Conservation (phyloP, 1,140 invertebrate genomes). For the Epicauta chinensis region DNA sequence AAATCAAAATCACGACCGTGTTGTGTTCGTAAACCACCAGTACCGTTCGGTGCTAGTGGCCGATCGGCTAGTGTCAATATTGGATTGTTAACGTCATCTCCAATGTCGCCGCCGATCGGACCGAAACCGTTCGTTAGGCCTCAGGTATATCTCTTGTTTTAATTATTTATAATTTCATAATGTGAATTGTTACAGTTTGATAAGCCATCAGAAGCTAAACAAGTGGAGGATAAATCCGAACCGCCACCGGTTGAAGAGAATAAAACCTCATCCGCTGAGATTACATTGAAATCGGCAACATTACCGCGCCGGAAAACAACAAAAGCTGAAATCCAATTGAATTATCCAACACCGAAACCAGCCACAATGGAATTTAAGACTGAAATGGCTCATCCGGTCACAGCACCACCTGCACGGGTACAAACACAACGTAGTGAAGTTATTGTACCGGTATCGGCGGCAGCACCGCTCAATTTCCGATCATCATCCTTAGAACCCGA, state of each 20-base stretch:
- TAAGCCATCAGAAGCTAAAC: conserved; percentile 8
- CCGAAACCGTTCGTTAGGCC: conserved; percentile 33
- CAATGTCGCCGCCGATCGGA: conserved; percentile 27
- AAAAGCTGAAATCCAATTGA: conserved; percentile 58
- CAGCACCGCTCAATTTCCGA: too few species aligned
- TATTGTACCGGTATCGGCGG: conserved; percentile 50
- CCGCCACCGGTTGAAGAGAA: conserved; percentile 40
- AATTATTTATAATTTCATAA: background rate
- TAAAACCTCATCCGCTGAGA: conserved; percentile 54
- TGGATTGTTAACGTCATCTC: conserved; percentile 33
- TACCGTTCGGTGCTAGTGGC: conserved; percentile 49
- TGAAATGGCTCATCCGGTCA: conserved; percentile 55
- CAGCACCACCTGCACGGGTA: conserved; percentile 39
- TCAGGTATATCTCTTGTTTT: background rate
- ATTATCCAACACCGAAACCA: conserved; percentile 45
- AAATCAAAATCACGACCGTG: conserved; percentile 44
- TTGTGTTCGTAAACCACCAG: conserved; percentile 50
- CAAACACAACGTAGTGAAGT: conserved; percentile 52
- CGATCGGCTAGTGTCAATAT: conserved; percentile 48
- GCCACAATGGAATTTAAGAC: conserved; percentile 49
- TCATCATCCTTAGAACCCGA: conserved; percentile 46
- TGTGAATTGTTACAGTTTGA: conserved; percentile 4
- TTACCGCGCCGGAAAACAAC: conserved; percentile 57
- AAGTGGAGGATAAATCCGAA: conserved; percentile 21
- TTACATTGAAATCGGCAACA: conserved; percentile 60